Evolutionary conservation across 2,888 invertebrate species (phyloP).

Genomic region (Parnassius mnemosyne): DNA sequence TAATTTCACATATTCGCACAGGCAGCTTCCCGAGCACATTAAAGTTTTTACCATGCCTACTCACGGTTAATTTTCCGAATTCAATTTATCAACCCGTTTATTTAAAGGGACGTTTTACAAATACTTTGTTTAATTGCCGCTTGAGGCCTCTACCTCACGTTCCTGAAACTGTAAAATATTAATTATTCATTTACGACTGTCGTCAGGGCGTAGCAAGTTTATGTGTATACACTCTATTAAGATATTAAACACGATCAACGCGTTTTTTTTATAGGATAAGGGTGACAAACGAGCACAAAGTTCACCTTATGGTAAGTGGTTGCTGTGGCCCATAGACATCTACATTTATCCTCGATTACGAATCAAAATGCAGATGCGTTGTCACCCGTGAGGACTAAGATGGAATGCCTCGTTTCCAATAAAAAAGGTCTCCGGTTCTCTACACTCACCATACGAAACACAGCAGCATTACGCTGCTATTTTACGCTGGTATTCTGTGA

Average conservation of each 20-base stretch:
- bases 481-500: too few relatives aligned
- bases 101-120: slow-evolving; percentile 56
- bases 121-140: slow-evolving; percentile 68
- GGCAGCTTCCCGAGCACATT: slow-evolving; percentile 60
- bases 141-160: slow-evolving; percentile 50
- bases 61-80: slow-evolving; percentile 69
- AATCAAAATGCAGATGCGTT: too few relatives aligned
- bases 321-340: too few relatives aligned
- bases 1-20: slow-evolving; percentile 68
- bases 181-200: slow-evolving; percentile 57
- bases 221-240: slow-evolving; percentile 45
- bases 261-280: too few relatives aligned
- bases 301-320: too few relatives aligned
- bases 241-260: slow-evolving; percentile 45
- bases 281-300: too few relatives aligned
- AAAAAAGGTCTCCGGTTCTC: too few relatives aligned
- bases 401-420: too few relatives aligned
- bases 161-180: slow-evolving; percentile 55
- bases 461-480: too few relatives aligned
- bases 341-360: too few relatives aligned
- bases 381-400: too few relatives aligned
- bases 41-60: slow-evolving; percentile 68
- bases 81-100: slow-evolving; percentile 66
- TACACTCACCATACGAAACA: too few relatives aligned
- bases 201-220: slow-evolving; percentile 41